Conservation (phyloP, 2,113 vertebrate species). For the Melierax canorus region DNA sequence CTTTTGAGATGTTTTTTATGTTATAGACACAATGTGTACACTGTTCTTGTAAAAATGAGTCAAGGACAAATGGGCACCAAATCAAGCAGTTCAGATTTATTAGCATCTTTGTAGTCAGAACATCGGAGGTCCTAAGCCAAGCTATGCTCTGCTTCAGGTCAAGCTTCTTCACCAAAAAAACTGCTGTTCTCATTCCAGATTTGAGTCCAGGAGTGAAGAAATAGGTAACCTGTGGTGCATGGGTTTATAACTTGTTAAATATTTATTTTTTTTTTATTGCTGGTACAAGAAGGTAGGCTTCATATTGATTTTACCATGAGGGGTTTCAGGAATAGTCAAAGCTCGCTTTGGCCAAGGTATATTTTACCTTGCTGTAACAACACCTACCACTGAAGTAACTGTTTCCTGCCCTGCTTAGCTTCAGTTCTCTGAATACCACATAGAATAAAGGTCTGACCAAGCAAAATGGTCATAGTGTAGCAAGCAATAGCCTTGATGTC, state of each 20-base stretch:
- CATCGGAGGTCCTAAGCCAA: not conserved
- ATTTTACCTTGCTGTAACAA: not conserved
- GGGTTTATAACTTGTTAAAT: not conserved
- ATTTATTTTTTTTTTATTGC: not conserved
- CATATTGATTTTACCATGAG: not conserved
- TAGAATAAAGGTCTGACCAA: not conserved
- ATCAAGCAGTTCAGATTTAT: not conserved
- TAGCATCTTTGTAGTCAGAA: not conserved
- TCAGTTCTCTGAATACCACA: not conserved
- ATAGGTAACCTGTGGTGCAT: not conserved
- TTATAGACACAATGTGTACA: not conserved
- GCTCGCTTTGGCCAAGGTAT: not conserved
- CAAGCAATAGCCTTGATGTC: not conserved
- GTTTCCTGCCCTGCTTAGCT: not conserved
- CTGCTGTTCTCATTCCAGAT: not conserved
- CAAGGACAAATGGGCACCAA: not conserved
- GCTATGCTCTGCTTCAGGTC: not conserved
- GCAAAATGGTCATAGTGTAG: not conserved
- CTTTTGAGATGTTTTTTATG: not conserved
- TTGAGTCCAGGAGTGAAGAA: not conserved
- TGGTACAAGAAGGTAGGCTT: not conserved
- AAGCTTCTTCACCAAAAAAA: not conserved
- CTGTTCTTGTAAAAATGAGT: not conserved
- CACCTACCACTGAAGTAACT: not conserved
- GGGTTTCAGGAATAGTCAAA: not conserved